A percentile compares a stretch with the other conserved stretches of the same genome.
These are phyloP conservation scores for Bombyx huttoni DNA, from an alignment of 2,888 invertebrate species.

Conservation along the genomic window DNA sequence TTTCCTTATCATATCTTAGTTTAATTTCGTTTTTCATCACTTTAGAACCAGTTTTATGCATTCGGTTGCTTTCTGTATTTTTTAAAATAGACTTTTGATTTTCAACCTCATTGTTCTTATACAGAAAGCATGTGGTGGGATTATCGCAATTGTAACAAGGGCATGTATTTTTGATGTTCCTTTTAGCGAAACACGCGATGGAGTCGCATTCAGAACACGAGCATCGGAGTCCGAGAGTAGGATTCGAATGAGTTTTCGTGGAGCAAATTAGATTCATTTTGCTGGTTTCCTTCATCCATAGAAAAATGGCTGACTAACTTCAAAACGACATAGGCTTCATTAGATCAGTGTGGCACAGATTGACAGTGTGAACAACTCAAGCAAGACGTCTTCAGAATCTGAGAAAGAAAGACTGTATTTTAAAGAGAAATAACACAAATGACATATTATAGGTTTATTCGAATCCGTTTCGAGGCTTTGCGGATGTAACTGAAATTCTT, in stretches of 20 bases:
- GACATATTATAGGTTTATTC: too few relatives aligned
- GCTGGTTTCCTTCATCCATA: not conserved
- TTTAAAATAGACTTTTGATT: not conserved
- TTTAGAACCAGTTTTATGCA: conserved; percentile 3
- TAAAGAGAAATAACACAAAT: too few relatives aligned
- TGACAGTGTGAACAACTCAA: too few relatives aligned
- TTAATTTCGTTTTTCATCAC: conserved; percentile 3
- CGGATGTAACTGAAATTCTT: too few relatives aligned
- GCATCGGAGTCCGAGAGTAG: conserved; percentile 15
- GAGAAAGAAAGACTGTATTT: too few relatives aligned
- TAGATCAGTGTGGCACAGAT: too few relatives aligned
- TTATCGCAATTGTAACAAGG: conserved; percentile 11
- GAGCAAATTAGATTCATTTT: not conserved
- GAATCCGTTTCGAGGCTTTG: too few relatives aligned
- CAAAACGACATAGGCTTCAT: too few relatives aligned
- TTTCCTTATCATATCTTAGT: conserved; percentile 2
- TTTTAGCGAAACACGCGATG: conserved; percentile 19
- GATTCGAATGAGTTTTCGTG: not conserved
- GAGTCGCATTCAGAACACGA: conserved; percentile 35
- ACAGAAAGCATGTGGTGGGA: conserved; percentile 14
- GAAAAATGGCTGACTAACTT: too few relatives aligned
- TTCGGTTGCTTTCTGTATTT: not conserved
- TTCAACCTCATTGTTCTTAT: conserved; percentile 5
- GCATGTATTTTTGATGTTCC: conserved; percentile 11
- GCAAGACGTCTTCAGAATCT: too few relatives aligned